Conservation (phyloP, 2,888 invertebrate species). For the Hypsopygia costalis region DNA sequence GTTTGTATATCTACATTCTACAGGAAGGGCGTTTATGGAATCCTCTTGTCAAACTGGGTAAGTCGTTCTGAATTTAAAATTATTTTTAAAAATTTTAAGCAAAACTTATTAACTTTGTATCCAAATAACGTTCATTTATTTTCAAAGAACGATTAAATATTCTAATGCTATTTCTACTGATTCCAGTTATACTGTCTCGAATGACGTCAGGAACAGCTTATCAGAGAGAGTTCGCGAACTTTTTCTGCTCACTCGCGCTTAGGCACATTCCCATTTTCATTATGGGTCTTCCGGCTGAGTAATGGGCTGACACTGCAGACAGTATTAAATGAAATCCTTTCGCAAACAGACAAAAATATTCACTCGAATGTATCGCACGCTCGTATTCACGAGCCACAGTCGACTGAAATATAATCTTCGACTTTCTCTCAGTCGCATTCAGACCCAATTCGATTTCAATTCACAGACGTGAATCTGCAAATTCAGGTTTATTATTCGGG, state of each 20-base stretch:
- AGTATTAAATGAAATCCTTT: neutral
- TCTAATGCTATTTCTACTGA: no score
- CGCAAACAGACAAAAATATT: neutral
- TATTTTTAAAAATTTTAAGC: no score
- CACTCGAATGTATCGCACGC: neutral
- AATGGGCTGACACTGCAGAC: constrained; percentile 3
- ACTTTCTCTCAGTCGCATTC: constrained; percentile 2
- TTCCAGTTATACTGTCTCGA: no score
- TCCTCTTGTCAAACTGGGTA: no score
- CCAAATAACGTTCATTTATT: no score
- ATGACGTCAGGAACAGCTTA: neutral
- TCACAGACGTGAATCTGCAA: neutral
- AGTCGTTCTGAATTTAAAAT: no score
- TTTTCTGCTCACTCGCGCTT: no score
- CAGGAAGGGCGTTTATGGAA: no score
- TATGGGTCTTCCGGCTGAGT: constrained; percentile 9
- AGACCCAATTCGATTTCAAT: neutral
- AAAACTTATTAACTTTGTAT: no score
- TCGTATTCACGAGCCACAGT: neutral
- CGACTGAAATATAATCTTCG: neutral
- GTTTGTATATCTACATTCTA: no score
- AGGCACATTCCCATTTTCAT: constrained; percentile 7
- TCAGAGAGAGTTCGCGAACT: constrained; percentile 1
- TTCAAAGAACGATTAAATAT: no score
- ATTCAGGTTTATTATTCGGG: neutral